Evolutionary conservation across 92 coral and sea anemone species (phyloP).

Genomic region (Pocillopora meandrina): DNA sequence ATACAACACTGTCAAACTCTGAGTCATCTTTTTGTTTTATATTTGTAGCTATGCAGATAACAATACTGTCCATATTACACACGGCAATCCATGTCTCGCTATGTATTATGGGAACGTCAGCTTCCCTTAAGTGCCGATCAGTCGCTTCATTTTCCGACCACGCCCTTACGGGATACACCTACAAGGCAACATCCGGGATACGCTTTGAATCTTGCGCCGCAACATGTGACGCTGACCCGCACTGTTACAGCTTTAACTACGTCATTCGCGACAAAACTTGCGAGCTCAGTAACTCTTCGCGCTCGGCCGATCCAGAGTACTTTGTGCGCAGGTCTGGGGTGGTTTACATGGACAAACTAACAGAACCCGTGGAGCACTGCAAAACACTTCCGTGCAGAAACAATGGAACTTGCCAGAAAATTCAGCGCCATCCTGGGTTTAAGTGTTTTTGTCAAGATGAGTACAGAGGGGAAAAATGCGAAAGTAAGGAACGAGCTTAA

Average conservation of each 20-base stretch:
- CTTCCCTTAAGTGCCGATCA: not conserved
- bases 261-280: constrained; percentile 1
- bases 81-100: not conserved
- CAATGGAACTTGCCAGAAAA: constrained; percentile 10
- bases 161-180: constrained; percentile 9
- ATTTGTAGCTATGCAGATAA: not conserved
- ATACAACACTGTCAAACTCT: too few species aligned
- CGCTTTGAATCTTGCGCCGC: constrained; percentile 21
- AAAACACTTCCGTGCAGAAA: constrained; percentile 12
- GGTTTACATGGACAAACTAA: constrained; percentile 17
- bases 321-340: not conserved
- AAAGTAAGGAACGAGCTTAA: constrained; percentile 5
- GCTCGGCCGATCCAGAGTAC: not conserved
- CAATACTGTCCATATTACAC: not conserved
- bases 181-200: constrained; percentile 15
- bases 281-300: constrained; percentile 27
- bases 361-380: not conserved
- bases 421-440: constrained; percentile 11
- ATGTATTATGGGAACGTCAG: not conserved
- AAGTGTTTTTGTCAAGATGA: constrained; percentile 14
- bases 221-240: constrained; percentile 8
- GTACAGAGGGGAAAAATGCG: constrained; percentile 17
- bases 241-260: constrained; percentile 36
- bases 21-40: too few species aligned
- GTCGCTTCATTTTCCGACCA: not conserved